A percentile compares a stretch with the other conserved stretches of the same genome.
Conservation (phyloP, 2,797 vertebrate species). For the Petrocephalus sullivani region DNA sequence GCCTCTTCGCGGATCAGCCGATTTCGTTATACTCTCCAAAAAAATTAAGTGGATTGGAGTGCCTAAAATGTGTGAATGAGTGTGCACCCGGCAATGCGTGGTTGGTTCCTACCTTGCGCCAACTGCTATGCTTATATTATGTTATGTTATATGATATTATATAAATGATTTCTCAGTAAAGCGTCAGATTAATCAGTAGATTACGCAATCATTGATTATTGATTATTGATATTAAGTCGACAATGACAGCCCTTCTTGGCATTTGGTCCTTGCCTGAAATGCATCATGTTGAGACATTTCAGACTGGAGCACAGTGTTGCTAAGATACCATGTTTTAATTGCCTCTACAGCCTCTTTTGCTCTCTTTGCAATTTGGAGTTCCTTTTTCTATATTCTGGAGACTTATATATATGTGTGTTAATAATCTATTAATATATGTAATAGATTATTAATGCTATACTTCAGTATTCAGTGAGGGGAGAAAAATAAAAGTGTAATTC, state of each 20-base stretch:
- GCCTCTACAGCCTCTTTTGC: not conserved
- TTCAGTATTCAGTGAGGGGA: not conserved
- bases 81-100: no score
- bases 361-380: not conserved
- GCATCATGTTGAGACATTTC: not conserved
- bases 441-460: not conserved
- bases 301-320: not conserved
- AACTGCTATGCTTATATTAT: no score
- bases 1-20: no score
- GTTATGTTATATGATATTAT: no score
- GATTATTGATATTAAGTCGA: no score
- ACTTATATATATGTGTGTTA: not conserved
- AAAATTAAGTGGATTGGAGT: no score
- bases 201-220: no score
- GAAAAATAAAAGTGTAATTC: not conserved
- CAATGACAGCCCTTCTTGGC: not conserved
- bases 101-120: no score
- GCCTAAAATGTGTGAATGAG: no score
- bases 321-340: not conserved
- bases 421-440: not conserved
- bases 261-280: not conserved
- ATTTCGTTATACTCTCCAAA: no score
- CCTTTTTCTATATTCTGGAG: not conserved
- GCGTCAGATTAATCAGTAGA: no score
- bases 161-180: no score